Evolutionary conservation across 2,888 invertebrate species (phyloP), one percentile per base, ranked within the genome.

Genomic region (Andrena bucephala): DNA sequence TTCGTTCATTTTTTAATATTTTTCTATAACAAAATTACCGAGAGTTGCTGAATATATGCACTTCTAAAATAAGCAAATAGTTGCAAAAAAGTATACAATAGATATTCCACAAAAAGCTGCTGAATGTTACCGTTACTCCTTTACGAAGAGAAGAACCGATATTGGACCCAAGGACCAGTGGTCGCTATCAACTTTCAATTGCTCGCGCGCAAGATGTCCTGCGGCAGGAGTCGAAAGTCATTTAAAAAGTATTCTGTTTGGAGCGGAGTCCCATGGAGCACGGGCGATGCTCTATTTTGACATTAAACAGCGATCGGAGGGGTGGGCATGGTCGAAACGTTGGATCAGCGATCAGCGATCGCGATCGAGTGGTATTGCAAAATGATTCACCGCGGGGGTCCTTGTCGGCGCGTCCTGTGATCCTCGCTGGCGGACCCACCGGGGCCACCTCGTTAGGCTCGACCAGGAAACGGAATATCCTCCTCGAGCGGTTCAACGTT

Each of bases 361-460:
- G 80, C 82, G 80, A 85, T 87, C 87, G 84, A 86, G 86, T 86
- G 76, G 86, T 73, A 81, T 86, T 72, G 76, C 86, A 91, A 90
- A 93, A 92, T 89, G 91, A 93, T 93, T 91, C 93, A 66, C 92
- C 75, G 87, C 90, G 86, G 93, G 93, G 89, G 83, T 88, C 79
- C 88, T 57, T 84, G 90, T 90, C 92, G 92, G 92, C 90, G 86
- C 85, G 86, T 85, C 84, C 87, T 91, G 85, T 89, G 89, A 89
- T 91, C 89, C 90, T 89, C 85, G 80, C 77, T 81, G 77, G 77
- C 70, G 79, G 89, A 84, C 90, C 88, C 90, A 86, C 90, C 86
- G 90, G 90, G 90, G 87, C 57, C 83, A 88, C 87, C 93, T 92
- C 92, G 92, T 92, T 92, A 92, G 90, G 81, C 85, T 73, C 86